These are phyloP conservation scores for Prosapia bicincta DNA, from an alignment of 2,888 invertebrate genomes.

Conservation along the genomic window DNA sequence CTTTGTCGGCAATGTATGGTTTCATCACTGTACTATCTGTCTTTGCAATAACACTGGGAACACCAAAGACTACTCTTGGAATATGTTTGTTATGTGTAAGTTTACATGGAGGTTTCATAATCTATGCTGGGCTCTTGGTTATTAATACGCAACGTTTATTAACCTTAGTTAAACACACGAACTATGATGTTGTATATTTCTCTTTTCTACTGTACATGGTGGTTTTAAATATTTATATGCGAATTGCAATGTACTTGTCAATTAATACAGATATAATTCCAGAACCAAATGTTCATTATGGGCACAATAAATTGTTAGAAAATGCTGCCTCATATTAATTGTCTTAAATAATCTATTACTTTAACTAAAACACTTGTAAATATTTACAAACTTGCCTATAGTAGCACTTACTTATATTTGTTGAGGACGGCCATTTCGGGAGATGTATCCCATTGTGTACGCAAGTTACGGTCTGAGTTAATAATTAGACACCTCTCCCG, in stretches of 20 bases:
- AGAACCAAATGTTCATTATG: neutral
- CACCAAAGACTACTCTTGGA: neutral
- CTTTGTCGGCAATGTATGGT: neutral
- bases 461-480: too few relatives aligned
- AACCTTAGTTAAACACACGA: neutral
- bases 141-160: neutral
- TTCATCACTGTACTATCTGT: neutral
- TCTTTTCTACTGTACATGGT: neutral
- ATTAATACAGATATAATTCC: neutral
- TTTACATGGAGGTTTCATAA: neutral
- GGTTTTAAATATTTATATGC: neutral
- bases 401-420: too few relatives aligned
- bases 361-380: too few relatives aligned
- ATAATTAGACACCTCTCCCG: too few relatives aligned
- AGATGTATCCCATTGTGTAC: too few relatives aligned
- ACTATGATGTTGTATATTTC: neutral
- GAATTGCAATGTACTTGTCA: neutral
- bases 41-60: neutral
- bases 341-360: too few relatives aligned
- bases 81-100: neutral
- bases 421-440: too few relatives aligned
- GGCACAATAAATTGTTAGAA: neutral
- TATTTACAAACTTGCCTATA: too few relatives aligned
- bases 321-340: too few relatives aligned
- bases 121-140: neutral